A percentile compares a stretch with the other conserved stretches of the same genome.
Conservation (phyloP, 1,140 invertebrate genomes). For the Pissodes strobi region DNA sequence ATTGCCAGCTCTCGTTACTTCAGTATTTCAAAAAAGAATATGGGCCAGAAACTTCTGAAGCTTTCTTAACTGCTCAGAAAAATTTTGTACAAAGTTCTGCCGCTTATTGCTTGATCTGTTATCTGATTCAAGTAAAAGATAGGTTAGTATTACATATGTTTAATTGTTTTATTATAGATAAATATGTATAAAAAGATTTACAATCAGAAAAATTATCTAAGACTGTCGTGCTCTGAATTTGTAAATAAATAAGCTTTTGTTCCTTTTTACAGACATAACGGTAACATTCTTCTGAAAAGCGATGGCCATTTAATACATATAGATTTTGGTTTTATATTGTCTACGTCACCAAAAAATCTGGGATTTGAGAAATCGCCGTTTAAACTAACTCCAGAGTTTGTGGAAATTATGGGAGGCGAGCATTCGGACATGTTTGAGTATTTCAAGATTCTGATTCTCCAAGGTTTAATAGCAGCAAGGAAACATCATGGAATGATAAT, state of each 20-base stretch:
- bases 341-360: constrained; percentile 96
- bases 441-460: constrained; percentile 95
- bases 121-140: constrained; percentile 98
- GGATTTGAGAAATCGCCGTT: constrained; percentile 93
- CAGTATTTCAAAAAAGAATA: constrained; percentile 96
- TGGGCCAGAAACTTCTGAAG: constrained; percentile 82
- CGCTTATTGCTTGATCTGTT: constrained; percentile 95
- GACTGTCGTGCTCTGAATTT: too few species aligned
- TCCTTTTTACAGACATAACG: constrained; percentile 89
- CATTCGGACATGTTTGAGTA: constrained; percentile 97
- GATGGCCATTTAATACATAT: constrained; percentile 99
- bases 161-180: too few species aligned
- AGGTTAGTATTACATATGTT: constrained; percentile 73
- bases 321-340: constrained; percentile 98
- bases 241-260: too few species aligned
- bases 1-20: constrained; percentile 86
- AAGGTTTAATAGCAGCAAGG: constrained; percentile 91
- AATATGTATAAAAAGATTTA: too few species aligned
- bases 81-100: constrained; percentile 99
- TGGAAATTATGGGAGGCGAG: constrained; percentile 98
- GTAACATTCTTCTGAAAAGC: constrained; percentile 95
- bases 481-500: constrained; percentile 97
- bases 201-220: too few species aligned
- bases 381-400: constrained; percentile 96
- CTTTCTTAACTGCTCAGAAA: constrained; percentile 88